Evolutionary conservation across 2,888 invertebrate genomes (phyloP), one percentile per base, ranked within the genome.

Genomic region (Drosophila hamatofila): DNA sequence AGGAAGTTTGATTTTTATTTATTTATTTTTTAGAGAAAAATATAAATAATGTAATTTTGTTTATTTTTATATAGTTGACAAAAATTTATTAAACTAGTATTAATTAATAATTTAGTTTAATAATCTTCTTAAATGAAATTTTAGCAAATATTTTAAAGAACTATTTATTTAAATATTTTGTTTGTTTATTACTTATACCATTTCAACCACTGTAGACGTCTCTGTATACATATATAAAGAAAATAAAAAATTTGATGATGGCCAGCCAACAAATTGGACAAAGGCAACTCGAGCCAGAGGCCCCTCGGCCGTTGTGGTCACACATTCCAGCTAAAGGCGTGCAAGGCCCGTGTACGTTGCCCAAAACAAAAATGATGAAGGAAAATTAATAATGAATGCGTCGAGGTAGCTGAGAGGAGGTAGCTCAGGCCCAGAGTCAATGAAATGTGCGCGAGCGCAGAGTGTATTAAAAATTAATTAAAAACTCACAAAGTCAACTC

Each of bases 401-500:
- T 37, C 49, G 42, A 42, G 57, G 25, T 25, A 30, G 48, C 30
- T 18, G n/a, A 35, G n/a, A n/a, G 18, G 14, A 30, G 37, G 14
- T 37, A 67, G 59, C 66, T 35, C 30, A 2, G 62, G 27, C 52
- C 41, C 55, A 74, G 48, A 72, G 60, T 77, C 71, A 76, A 79
- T 79, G 64, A 69, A 82, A 54, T 63, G 49, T 30, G 18, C n/a
- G 67, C 52, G 60, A n/a, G 57, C 48, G 30, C 30, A 30, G 51
- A 64, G 73, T 69, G 42, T 66, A 78, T 75, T 75, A 67, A 83
- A 80, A 86, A 86, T 83, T 86, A 83, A 83, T 83, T 86, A 83
- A 76, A 80, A 81, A 80, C 62, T 52, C 42, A 16, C 33, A 54
- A 37, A 54, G 37, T 49, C 48, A 49, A 49, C 30, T 2, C 30